Percentiles rank a stretch among this genome's conserved stretches.
phyloP scores from a whole-genome alignment of 1,140 invertebrate species.

The Ips typographus region DNA sequence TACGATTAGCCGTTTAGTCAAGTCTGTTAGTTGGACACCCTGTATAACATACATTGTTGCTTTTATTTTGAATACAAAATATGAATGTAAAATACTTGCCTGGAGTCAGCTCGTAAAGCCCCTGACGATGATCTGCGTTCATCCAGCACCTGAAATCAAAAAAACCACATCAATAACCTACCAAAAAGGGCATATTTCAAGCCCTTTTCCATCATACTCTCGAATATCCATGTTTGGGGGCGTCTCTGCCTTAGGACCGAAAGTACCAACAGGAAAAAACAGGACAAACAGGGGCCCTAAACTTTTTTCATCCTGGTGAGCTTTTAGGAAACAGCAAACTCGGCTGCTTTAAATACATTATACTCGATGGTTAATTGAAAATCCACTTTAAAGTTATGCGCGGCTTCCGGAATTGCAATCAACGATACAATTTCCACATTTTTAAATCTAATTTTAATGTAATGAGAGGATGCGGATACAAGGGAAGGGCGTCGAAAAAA shows the following conservation, averaged over 20 bases:
- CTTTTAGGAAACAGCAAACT: slow-evolving; percentile 33
- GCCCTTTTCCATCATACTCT: not conserved
- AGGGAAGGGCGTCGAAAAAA: slow-evolving; percentile 41
- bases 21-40: no score
- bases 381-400: slow-evolving; percentile 49
- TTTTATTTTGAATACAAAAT: not conserved
- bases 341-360: slow-evolving; percentile 50
- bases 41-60: no score
- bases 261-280: slow-evolving; percentile 38
- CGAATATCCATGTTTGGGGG: not conserved
- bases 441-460: slow-evolving; percentile 55
- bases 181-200: not conserved
- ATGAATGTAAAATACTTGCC: slow-evolving; percentile 33
- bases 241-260: not conserved
- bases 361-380: slow-evolving; percentile 51
- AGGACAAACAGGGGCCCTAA: slow-evolving; percentile 22
- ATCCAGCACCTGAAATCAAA: slow-evolving; percentile 48
- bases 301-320: slow-evolving; percentile 31
- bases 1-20: no score
- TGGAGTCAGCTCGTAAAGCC: slow-evolving; percentile 40
- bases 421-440: slow-evolving; percentile 55
- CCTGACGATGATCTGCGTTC: slow-evolving; percentile 37
- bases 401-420: slow-evolving; percentile 48
- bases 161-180: slow-evolving; percentile 28
- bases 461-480: slow-evolving; percentile 45